Conservation (phyloP, 1,140 invertebrate species). For the Belonocnema kinseyi region DNA sequence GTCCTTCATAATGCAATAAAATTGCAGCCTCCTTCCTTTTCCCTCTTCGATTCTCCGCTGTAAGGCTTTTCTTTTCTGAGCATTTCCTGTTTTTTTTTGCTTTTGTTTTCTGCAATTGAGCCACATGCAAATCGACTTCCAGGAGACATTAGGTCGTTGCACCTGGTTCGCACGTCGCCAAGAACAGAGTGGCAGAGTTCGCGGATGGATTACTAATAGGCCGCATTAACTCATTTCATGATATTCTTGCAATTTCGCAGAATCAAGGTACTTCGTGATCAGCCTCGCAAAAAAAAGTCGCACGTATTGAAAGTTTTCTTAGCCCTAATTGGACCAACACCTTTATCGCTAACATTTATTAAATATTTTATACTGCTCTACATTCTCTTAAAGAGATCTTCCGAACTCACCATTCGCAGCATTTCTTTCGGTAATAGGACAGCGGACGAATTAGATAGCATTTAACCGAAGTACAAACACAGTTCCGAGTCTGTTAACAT, state of each 20-base stretch:
- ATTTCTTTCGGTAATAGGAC: slow-evolving; percentile 28
- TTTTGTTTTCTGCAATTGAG: background rate
- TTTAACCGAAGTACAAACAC: slow-evolving; percentile 20
- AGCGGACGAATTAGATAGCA: slow-evolving; percentile 30
- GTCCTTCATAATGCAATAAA: slow-evolving; percentile 23
- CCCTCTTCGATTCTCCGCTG: slow-evolving; percentile 35
- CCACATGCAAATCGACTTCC: slow-evolving; percentile 17
- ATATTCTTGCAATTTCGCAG: slow-evolving; percentile 44
- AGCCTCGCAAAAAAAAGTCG: background rate
- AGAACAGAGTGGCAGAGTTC: slow-evolving; percentile 50
- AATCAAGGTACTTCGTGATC: slow-evolving; percentile 34
- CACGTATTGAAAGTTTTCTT: background rate
- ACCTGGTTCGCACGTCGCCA: slow-evolving; percentile 37
- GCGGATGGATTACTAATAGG: slow-evolving; percentile 60
- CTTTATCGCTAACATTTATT: slow-evolving; percentile 17
- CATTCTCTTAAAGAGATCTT: slow-evolving; percentile 14
- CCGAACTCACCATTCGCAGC: slow-evolving; percentile 12
- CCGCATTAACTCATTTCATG: slow-evolving; percentile 54
- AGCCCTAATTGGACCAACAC: background rate
- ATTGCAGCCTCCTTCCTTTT: background rate
- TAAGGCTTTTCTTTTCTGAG: slow-evolving; percentile 34
- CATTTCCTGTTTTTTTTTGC: background rate
- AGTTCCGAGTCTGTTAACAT: slow-evolving; percentile 13
- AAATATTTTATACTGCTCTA: slow-evolving; percentile 9
- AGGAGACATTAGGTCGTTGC: slow-evolving; percentile 53